Evolutionary conservation across 2,888 invertebrate species (phyloP), one percentile per base, ranked within the genome.

Genomic region (Sphecodes monilicornis): DNA sequence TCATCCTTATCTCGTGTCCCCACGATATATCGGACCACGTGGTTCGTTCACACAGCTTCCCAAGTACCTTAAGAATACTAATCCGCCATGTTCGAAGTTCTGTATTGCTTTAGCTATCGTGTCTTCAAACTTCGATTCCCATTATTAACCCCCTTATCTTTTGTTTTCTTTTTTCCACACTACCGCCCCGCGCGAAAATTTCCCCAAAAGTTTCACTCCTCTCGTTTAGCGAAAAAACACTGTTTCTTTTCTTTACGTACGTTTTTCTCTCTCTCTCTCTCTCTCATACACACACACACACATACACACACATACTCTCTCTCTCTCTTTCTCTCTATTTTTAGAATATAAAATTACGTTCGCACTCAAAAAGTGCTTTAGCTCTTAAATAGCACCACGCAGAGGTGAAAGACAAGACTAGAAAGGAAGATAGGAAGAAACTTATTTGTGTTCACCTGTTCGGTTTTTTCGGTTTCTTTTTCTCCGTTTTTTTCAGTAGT

Each of bases 381-480:
- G 78, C 80, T 84, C 83, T 84, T 72, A 74, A 88, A 87, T 89
- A 89, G 88, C 88, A 89, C 89, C 90, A 89, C 78, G 76, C 81
- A 83, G 79, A 87, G 89, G 86, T 84, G 78, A 89, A 90, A 90
- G 86, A 84, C 71, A 82, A 88, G 89, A 90, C 89, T 90, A 90
- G 89, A 90, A 86, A 87, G 83, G 75, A 90, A 90, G 83, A 79
- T 86, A 83, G 82, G 84, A 87, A 85, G 85, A 88, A 88, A 90
- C 72, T 29, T 85, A 80, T 64, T 77, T 57, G 13, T 66, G 66
- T 66, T 66, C 36, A 26, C 60, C 16, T 39, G 32, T 66, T 32
- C 64, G 18, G 43, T 72, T 57, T 69, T 75, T 57, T 77, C 41
- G 18, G 13, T 41, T 26, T 73, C 64, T 8, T 26, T 22, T 36